phyloP scores from a whole-genome alignment of 2,113 vertebrate species.

The Pachypanchax playfairii region DNA sequence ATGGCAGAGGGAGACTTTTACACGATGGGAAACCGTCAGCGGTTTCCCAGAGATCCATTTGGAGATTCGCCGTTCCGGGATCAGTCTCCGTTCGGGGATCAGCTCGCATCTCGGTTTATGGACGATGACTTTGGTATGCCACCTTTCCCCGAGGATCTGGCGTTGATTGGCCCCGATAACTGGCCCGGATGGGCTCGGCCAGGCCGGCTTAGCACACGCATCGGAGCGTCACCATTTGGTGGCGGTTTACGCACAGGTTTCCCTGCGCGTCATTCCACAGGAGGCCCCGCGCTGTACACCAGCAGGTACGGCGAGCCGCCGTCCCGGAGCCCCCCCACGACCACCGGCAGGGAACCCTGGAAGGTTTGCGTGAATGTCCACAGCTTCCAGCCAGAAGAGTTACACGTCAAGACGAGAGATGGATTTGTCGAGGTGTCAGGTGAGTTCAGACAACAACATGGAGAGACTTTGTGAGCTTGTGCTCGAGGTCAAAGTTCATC shows the following conservation, averaged over 20 bases:
- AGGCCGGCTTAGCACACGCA: conserved; percentile 82
- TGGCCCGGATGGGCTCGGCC: conserved; percentile 95
- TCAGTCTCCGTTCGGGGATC: conserved; percentile 84
- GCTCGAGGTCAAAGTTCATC: no score
- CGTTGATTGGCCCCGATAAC: no score
- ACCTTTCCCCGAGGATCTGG: conserved; percentile 89
- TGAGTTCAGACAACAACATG: no score
- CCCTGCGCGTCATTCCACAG: conserved; percentile 72
- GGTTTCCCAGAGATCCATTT: conserved; percentile 88
- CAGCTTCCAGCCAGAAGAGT: conserved; percentile 93
- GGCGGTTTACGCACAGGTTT: conserved; percentile 85
- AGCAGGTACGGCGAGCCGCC: conserved; percentile 83
- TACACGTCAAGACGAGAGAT: conserved; percentile 92
- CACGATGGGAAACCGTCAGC: conserved; percentile 81
- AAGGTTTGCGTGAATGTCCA: conserved; percentile 99
- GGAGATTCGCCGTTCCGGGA: conserved; percentile 80
- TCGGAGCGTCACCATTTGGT: conserved; percentile 81
- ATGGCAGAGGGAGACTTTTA: conserved; percentile 95
- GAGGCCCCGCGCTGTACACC: conserved; percentile 78
- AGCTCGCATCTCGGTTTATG: conserved; percentile 88
- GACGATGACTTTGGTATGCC: conserved; percentile 94
- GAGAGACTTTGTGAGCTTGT: no score
- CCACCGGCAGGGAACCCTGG: conserved; percentile 89
- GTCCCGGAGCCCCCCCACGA: conserved; percentile 80
- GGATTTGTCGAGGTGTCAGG: conserved; percentile 97